Conservation (phyloP, 2,888 invertebrate genomes). For the Volucella bombylans region DNA sequence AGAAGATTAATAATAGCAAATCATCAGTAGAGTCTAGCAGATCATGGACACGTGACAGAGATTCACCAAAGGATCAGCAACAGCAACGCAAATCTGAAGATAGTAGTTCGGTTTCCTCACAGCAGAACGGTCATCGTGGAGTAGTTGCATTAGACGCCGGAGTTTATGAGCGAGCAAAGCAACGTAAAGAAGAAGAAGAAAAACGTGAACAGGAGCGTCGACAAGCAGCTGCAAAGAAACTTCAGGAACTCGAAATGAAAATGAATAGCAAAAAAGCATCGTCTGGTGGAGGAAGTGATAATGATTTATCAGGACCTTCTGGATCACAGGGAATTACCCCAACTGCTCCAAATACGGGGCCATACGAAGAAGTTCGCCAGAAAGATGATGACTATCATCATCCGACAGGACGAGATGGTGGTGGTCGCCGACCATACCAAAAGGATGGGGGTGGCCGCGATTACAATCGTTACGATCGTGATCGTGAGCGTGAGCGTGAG, state of each 20-base stretch:
- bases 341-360: conserved; percentile 56
- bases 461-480: conserved; percentile 71
- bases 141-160: conserved; percentile 87
- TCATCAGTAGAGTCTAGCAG: conserved; percentile 54
- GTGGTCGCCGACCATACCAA: conserved; percentile 57
- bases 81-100: conserved; percentile 75
- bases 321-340: conserved; percentile 48
- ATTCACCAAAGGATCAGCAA: conserved; percentile 62
- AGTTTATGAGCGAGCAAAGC: conserved; percentile 91
- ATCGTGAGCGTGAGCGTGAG: conserved; percentile 61
- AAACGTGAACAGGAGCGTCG: conserved; percentile 88
- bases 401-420: conserved; percentile 61
- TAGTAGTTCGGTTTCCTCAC: conserved; percentile 64
- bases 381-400: conserved; percentile 75
- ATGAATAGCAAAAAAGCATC: conserved; percentile 84
- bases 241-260: conserved; percentile 87
- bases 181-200: conserved; percentile 94
- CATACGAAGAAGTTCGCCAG: conserved; percentile 56
- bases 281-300: conserved; percentile 80
- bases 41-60: conserved; percentile 58
- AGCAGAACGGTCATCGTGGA: conserved; percentile 82
- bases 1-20: conserved; percentile 64
- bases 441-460: conserved; percentile 72
- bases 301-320: conserved; percentile 71
- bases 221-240: conserved; percentile 85